phyloP scores from a whole-genome alignment of 2,113 vertebrate genomes.

The Lagopus leucura region DNA sequence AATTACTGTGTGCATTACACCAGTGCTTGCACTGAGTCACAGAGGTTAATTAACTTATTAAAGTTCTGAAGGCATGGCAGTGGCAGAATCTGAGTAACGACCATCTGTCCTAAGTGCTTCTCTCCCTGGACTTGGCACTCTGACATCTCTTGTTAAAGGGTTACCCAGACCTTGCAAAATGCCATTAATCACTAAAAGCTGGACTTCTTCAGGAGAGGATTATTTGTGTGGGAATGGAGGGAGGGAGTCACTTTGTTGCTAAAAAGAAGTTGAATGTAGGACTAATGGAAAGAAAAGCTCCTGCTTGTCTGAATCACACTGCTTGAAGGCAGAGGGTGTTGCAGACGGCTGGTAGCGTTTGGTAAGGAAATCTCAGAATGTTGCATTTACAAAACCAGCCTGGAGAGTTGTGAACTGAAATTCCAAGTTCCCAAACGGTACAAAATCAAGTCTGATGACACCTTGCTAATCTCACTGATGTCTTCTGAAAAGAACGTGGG shows the following conservation, averaged over 20 bases:
- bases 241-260: background rate
- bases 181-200: background rate
- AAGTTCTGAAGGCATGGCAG: background rate
- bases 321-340: slow-evolving; percentile 4
- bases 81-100: slow-evolving; percentile 1
- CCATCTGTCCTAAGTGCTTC: background rate
- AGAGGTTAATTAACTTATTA: slow-evolving; percentile 65
- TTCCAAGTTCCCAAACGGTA: background rate
- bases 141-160: background rate
- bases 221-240: slow-evolving; percentile 21
- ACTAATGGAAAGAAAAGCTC: slow-evolving; percentile 33
- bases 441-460: background rate
- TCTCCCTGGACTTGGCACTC: background rate
- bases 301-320: slow-evolving; percentile 19
- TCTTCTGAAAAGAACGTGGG: background rate
- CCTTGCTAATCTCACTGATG: background rate
- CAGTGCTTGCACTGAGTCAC: slow-evolving; percentile 47
- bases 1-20: slow-evolving; percentile 35
- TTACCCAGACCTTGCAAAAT: slow-evolving; percentile 4
- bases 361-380: background rate
- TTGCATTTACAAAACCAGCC: background rate
- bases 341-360: background rate
- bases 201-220: background rate
- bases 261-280: background rate
- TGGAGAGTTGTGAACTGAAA: background rate